phyloP scores from a whole-genome alignment of 2,888 invertebrate genomes.

The Eilema sororculum region DNA sequence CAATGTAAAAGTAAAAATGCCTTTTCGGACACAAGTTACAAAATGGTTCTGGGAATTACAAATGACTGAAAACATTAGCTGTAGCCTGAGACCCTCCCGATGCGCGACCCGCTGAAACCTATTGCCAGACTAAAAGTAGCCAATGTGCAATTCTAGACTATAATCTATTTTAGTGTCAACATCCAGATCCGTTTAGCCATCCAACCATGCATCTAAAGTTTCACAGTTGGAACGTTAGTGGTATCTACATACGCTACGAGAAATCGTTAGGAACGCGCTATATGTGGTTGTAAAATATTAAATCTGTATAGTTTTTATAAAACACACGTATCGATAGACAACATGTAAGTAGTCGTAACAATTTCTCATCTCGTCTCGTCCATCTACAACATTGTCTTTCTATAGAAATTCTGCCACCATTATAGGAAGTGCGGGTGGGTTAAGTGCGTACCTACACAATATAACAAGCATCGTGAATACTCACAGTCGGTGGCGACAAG shows the following conservation, averaged over 20 bases:
- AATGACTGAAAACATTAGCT: too few species aligned
- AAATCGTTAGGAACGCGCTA: too few species aligned
- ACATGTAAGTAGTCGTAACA: too few species aligned
- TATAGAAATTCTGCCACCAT: not conserved
- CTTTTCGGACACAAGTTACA: too few species aligned
- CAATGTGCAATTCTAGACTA: too few species aligned
- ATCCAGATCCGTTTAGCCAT: not conserved
- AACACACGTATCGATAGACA: too few species aligned
- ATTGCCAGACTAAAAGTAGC: not conserved
- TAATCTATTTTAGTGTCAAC: not conserved
- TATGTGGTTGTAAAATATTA: too few species aligned
- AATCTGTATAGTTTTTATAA: too few species aligned
- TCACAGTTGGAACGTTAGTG: not conserved
- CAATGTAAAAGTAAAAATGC: not conserved
- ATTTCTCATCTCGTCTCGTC: too few species aligned
- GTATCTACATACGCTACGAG: too few species aligned
- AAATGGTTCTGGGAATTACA: too few species aligned
- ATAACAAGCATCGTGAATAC: constrained; percentile 48
- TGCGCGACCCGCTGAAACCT: not conserved
- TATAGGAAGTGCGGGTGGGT: not conserved
- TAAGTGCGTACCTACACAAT: not conserved
- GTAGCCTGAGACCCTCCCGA: not conserved
- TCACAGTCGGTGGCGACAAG: constrained; percentile 95
- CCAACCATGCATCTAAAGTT: not conserved
- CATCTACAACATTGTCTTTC: not conserved